A percentile compares a stretch with the other conserved stretches of the same genome.
phyloP scores from a whole-genome alignment of 2,888 invertebrate genomes.

The Thysanoteuthis rhombus region DNA sequence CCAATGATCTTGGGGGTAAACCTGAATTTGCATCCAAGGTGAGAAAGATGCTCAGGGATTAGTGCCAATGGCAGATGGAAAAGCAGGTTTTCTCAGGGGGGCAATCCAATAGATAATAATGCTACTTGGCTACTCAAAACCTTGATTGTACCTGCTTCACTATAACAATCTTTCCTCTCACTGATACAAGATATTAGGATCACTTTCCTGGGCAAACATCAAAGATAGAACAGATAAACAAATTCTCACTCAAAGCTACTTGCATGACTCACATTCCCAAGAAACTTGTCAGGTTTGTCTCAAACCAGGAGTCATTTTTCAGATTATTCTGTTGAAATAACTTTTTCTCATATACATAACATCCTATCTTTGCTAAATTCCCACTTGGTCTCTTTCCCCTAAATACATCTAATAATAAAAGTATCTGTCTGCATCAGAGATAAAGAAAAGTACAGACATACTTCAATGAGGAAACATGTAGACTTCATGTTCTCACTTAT shows the following conservation, averaged over 20 bases:
- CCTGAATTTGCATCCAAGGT: not conserved
- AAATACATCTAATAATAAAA: constrained; percentile 12
- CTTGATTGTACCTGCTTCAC: not conserved
- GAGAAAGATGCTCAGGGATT: not conserved
- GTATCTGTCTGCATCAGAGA: not conserved
- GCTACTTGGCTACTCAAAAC: not conserved
- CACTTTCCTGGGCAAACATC: not conserved
- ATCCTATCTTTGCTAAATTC: not conserved
- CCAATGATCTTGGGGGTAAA: not conserved
- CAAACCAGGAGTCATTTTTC: not conserved
- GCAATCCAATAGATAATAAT: not conserved
- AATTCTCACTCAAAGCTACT: not conserved
- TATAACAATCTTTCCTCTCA: not conserved
- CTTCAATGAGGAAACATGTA: not conserved
- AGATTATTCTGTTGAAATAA: not conserved
- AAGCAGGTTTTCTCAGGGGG: not conserved
- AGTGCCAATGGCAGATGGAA: not conserved
- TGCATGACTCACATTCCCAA: not conserved
- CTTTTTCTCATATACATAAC: not conserved
- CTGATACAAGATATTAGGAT: not conserved
- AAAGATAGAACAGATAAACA: not conserved
- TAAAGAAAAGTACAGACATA: not conserved
- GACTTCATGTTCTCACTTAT: no score
- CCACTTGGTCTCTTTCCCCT: not conserved
- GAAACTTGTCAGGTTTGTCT: constrained; percentile 12